Evolutionary conservation across 2,113 vertebrate genomes (phyloP).

Genomic region (Myiopsitta monachus): DNA sequence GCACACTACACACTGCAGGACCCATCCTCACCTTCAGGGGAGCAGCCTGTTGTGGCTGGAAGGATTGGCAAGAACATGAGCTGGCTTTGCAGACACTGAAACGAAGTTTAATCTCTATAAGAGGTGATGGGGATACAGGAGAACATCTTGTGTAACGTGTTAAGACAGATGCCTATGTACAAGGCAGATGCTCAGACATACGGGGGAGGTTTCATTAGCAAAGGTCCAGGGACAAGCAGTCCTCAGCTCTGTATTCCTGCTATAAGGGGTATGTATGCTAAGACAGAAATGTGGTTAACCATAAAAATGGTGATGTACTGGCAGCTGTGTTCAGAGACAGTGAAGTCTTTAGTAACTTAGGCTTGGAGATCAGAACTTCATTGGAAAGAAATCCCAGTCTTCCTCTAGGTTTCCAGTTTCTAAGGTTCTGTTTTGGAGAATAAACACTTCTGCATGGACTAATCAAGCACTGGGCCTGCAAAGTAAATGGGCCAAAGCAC

Average conservation of each 20-base stretch:
- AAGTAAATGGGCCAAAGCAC: not conserved
- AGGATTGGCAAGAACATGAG: not conserved
- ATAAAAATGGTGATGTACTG: not conserved
- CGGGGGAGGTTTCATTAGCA: not conserved
- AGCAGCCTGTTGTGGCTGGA: not conserved
- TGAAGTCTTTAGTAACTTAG: not conserved
- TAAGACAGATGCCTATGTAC: fast-evolving
- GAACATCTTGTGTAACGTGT: not conserved
- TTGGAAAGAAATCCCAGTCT: not conserved
- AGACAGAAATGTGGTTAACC: not conserved
- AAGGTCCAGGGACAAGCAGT: not conserved
- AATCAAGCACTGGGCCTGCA: not conserved
- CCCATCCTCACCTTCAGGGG: not conserved
- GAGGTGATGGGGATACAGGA: not conserved
- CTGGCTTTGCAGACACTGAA: not conserved
- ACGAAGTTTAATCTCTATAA: not conserved
- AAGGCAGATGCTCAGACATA: not conserved
- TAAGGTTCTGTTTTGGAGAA: not conserved
- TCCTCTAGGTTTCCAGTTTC: not conserved
- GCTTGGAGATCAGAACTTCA: not conserved
- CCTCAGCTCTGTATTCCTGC: not conserved
- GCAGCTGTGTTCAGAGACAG: not conserved
- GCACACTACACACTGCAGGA: not conserved
- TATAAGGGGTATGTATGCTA: not conserved
- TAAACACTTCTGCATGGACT: not conserved